Evolutionary conservation across 2,113 vertebrate species (phyloP).

Genomic region (Rhinogobius similis): DNA sequence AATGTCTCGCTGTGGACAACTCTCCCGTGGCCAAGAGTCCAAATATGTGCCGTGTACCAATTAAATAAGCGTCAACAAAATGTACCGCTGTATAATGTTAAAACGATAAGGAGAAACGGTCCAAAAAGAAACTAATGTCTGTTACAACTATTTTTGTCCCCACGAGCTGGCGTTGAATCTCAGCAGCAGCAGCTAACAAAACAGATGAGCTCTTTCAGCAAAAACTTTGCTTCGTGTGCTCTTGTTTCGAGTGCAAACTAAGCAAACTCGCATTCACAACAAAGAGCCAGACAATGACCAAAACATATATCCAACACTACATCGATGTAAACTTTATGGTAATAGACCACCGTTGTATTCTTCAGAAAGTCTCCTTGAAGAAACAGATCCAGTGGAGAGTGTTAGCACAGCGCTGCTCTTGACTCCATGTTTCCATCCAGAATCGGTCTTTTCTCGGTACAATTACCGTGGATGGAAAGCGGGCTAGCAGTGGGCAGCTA

Average conservation of each 20-base stretch:
- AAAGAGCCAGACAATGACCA: constrained; percentile 41
- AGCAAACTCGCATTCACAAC: constrained; percentile 66
- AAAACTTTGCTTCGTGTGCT: constrained; percentile 70
- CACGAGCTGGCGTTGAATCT: constrained; percentile 26
- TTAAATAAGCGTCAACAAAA: constrained; percentile 39
- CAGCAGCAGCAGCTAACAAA: constrained; percentile 65
- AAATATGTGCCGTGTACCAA: constrained; percentile 39
- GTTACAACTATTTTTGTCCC: constrained; percentile 13
- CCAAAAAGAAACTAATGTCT: not conserved
- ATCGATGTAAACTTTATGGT: constrained; percentile 22
- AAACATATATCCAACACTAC: constrained; percentile 38
- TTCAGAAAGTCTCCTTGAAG: constrained; percentile 32
- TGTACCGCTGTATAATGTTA: not conserved
- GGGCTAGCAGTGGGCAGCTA: constrained; percentile 67
- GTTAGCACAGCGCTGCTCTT: constrained; percentile 55
- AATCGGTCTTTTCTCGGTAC: constrained; percentile 65
- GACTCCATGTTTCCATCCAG: constrained; percentile 80
- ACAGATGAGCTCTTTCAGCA: constrained; percentile 69
- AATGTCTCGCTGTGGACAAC: constrained; percentile 47
- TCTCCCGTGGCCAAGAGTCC: constrained; percentile 64
- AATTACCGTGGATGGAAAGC: constrained; percentile 70
- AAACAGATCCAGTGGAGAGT: constrained; percentile 39
- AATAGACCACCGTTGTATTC: constrained; percentile 32
- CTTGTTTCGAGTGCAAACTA: constrained; percentile 66
- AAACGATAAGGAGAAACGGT: not conserved